phyloP scores from a whole-genome alignment of 2,113 vertebrate species.

The Mungos mungo region DNA sequence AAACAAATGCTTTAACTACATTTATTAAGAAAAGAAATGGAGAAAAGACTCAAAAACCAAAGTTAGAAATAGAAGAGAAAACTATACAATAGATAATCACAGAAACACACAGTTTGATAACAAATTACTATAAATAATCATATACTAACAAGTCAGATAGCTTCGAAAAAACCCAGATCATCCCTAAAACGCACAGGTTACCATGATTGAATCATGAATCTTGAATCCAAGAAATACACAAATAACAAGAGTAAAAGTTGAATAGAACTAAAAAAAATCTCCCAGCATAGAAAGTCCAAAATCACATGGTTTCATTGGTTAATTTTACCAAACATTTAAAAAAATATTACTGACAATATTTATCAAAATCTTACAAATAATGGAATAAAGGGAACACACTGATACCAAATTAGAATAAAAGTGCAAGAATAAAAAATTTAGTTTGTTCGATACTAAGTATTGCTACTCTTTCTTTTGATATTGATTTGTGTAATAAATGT shows the following conservation, averaged over 20 bases:
- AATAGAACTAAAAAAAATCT: background rate
- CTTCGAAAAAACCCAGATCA: background rate
- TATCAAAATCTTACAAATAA: background rate
- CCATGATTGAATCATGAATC: background rate
- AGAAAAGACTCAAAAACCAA: background rate
- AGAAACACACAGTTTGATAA: background rate
- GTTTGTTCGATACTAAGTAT: background rate
- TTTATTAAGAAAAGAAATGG: background rate
- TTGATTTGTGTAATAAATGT: background rate
- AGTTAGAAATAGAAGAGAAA: background rate
- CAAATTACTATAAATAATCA: background rate
- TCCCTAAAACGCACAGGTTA: background rate
- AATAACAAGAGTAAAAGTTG: background rate
- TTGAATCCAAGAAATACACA: background rate
- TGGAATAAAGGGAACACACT: background rate
- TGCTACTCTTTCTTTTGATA: background rate
- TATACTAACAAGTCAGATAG: background rate
- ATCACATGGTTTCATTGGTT: background rate
- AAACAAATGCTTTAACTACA: background rate
- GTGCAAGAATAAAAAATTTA: background rate
- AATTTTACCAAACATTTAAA: background rate
- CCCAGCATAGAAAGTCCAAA: background rate
- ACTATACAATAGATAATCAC: background rate
- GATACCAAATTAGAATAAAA: background rate
- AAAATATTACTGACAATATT: background rate